phyloP scores from a whole-genome alignment of 2,888 invertebrate species.

The Nephrotoma guestfalica region DNA sequence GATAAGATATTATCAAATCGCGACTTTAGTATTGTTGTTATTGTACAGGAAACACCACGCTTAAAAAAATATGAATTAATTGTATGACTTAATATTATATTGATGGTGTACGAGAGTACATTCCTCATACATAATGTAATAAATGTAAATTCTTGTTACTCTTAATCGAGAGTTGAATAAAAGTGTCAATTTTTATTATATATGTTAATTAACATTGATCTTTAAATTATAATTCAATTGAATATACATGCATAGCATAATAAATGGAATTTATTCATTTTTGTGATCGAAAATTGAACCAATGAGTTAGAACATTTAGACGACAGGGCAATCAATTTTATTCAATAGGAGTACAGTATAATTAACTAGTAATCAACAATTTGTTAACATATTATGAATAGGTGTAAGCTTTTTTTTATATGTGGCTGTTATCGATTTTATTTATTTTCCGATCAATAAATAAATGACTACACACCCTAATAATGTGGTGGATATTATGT shows the following conservation, averaged over 20 bases:
- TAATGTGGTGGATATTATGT: background rate
- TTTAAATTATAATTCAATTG: background rate
- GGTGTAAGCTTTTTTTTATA: background rate
- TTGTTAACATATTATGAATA: background rate
- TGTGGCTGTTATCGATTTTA: background rate
- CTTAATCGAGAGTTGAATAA: background rate
- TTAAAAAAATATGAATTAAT: background rate
- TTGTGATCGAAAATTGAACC: background rate
- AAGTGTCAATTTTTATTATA: background rate
- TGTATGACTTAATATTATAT: background rate
- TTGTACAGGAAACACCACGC: background rate
- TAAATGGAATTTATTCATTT: background rate
- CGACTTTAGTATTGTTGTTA: background rate
- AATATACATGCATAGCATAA: background rate
- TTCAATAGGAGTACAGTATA: background rate
- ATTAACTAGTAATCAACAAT: background rate
- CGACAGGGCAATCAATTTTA: background rate
- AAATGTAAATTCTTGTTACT: background rate
- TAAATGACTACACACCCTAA: background rate
- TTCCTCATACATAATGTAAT: background rate
- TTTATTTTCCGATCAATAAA: background rate
- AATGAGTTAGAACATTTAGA: background rate
- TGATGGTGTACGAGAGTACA: background rate
- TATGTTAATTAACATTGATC: background rate
- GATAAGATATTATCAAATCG: background rate